Percentiles rank a stretch among this genome's conserved stretches.
Conservation (phyloP, 2,888 invertebrate species). For the Seira musarum region DNA sequence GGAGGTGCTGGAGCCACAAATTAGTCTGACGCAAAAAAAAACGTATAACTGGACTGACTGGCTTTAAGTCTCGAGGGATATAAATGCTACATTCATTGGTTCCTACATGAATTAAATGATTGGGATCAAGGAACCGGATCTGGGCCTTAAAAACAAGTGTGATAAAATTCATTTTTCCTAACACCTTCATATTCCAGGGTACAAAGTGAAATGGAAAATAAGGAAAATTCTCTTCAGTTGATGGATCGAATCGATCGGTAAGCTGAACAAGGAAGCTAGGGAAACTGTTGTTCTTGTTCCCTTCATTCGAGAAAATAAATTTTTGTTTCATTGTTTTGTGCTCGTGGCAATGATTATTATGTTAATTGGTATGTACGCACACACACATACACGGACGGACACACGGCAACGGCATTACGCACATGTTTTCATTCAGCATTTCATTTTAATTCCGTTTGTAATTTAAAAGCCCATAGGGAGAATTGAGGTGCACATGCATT, state of each 20-base stretch:
- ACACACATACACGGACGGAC: background rate
- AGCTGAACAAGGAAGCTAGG: background rate
- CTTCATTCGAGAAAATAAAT: too few species aligned
- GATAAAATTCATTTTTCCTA: slow-evolving; percentile 32
- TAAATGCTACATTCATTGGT: too few species aligned
- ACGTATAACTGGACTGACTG: background rate
- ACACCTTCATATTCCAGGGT: slow-evolving; percentile 21
- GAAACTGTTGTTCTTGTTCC: too few species aligned
- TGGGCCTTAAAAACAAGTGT: slow-evolving; percentile 30
- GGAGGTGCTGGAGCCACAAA: slow-evolving; percentile 36
- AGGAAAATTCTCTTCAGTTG: too few species aligned
- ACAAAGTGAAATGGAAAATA: too few species aligned
- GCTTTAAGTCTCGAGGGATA: too few species aligned
- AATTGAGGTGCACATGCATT: background rate
- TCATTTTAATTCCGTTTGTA: too few species aligned
- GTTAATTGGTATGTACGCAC: slow-evolving; percentile 25
- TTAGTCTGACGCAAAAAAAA: slow-evolving; percentile 28
- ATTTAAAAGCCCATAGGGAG: background rate
- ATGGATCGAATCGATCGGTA: too few species aligned
- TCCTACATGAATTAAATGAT: too few species aligned
- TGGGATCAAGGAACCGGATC: slow-evolving; percentile 43
- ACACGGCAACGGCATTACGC: background rate
- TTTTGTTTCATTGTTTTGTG: slow-evolving; percentile 9
- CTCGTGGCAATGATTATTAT: slow-evolving; percentile 49
- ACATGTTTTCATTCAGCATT: background rate